Percentiles rank a stretch among this genome's conserved stretches.
These are phyloP conservation scores for Cydia splendana DNA, from an alignment of 1,140 invertebrate species.

Conservation along the genomic window DNA sequence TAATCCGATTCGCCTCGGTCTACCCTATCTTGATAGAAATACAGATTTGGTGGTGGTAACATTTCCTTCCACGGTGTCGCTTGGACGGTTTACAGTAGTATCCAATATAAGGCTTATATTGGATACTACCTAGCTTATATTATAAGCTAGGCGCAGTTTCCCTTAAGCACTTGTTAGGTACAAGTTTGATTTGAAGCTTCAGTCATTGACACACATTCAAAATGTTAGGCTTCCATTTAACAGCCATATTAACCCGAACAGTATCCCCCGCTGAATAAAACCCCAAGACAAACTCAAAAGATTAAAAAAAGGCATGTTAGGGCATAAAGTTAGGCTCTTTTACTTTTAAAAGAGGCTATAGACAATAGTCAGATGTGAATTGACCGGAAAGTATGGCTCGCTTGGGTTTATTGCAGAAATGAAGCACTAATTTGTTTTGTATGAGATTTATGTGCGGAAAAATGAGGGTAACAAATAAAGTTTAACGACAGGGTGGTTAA, in stretches of 20 bases:
- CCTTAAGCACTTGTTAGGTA: no score
- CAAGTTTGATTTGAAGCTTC: no score
- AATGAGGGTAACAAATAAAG: not conserved
- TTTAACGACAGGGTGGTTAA: not conserved
- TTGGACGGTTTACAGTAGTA: no score
- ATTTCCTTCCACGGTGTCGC: no score
- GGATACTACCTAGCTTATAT: no score
- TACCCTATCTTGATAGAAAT: no score
- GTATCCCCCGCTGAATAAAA: not conserved
- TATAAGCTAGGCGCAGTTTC: no score
- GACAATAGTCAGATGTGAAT: slow-evolving; percentile 2
- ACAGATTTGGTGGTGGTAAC: no score
- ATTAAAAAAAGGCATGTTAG: not conserved
- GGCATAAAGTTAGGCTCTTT: not conserved
- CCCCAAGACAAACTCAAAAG: not conserved
- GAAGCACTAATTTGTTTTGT: slow-evolving; percentile 5
- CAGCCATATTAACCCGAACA: not conserved
- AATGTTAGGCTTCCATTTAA: not conserved
- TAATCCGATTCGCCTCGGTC: no score
- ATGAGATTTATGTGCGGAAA: not conserved
- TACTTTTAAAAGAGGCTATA: not conserved
- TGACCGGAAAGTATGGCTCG: not conserved
- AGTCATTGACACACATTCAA: not conserved
- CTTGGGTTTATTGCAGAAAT: slow-evolving; percentile 1
- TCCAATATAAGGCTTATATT: no score